These are phyloP conservation scores for Pachypeltis micranthus DNA, from an alignment of 1,140 invertebrate species.

Conservation along the genomic window DNA sequence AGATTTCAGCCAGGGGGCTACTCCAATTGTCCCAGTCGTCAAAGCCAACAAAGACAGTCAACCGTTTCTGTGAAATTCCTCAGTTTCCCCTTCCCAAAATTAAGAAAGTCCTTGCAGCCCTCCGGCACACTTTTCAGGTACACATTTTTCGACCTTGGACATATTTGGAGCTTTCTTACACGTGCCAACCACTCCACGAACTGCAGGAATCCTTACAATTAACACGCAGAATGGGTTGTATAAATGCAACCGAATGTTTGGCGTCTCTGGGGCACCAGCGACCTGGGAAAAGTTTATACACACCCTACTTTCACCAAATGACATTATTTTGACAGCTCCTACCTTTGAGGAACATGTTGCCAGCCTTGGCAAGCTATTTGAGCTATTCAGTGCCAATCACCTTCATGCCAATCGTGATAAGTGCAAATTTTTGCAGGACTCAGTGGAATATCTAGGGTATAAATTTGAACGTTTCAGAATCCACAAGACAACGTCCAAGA, in stretches of 20 bases:
- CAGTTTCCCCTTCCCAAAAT: conserved; percentile 4
- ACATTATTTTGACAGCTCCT: conserved; percentile 3
- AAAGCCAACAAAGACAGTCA: conserved; percentile 31
- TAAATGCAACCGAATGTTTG: conserved; percentile 29
- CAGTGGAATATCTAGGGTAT: conserved; percentile 13
- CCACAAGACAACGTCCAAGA: conserved; percentile 1
- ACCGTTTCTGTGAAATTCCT: neutral
- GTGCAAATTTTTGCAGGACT: neutral
- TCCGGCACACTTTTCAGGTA: conserved; percentile 25
- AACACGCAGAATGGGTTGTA: conserved; percentile 28
- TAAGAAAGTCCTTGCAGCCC: conserved; percentile 15
- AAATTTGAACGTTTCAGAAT: conserved; percentile 12
- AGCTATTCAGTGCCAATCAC: neutral
- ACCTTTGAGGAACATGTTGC: neutral
- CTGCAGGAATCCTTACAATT: no score
- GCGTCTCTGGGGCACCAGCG: conserved; percentile 26
- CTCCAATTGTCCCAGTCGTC: conserved; percentile 33
- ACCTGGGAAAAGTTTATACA: conserved; percentile 28
- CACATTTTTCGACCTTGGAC: no score
- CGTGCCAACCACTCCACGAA: no score
- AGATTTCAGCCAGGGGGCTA: conserved; percentile 32
- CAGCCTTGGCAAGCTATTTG: neutral
- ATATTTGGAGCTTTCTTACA: no score
- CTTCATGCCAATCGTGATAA: neutral
- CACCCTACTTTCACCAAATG: no score